Evolutionary conservation across 2,113 vertebrate genomes (phyloP).

Genomic region (Otus sunia): DNA sequence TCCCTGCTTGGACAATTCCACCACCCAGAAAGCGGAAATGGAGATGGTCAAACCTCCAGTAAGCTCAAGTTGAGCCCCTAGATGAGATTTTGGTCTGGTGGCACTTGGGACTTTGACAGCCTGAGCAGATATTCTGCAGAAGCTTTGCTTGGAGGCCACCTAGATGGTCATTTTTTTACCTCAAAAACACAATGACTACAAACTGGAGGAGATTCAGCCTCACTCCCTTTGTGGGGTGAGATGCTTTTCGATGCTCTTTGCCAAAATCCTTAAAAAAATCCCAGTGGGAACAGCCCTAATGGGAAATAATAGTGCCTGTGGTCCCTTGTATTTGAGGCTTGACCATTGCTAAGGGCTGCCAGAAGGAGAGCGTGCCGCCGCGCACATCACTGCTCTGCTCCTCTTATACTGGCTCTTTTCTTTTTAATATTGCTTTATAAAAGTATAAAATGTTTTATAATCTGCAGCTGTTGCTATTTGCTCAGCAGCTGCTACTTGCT

Average conservation of each 20-base stretch:
- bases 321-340: not conserved
- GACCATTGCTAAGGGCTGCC: not conserved
- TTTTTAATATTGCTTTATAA: not conserved
- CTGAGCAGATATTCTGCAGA: not conserved
- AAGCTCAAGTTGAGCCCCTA: not conserved
- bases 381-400: accelerated
- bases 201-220: not conserved
- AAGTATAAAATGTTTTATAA: not conserved
- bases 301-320: accelerated
- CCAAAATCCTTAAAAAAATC: not conserved
- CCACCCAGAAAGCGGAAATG: not conserved
- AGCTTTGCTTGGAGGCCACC: not conserved
- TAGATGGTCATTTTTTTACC: not conserved
- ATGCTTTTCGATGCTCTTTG: not conserved
- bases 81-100: accelerated
- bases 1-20: not conserved
- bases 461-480: not conserved
- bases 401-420: not conserved
- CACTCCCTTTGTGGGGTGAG: accelerated
- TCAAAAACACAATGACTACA: not conserved
- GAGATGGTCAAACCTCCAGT: not conserved
- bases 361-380: not conserved
- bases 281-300: accelerated
- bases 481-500: not conserved
- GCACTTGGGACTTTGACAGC: not conserved